Evolutionary conservation across 2,888 invertebrate species (phyloP).

Genomic region (Drosophila putrida): DNA sequence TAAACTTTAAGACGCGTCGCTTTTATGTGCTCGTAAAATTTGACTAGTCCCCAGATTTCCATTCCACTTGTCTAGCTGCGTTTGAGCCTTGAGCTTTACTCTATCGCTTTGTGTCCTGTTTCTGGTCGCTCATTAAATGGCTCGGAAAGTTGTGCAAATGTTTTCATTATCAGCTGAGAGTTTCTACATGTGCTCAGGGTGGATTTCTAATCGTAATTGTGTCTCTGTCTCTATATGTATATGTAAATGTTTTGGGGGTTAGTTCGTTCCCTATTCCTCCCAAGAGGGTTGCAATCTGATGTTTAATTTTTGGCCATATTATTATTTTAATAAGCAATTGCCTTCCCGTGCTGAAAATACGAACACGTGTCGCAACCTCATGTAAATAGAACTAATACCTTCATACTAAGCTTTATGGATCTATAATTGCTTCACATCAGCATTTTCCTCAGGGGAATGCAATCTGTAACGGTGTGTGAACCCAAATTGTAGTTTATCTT

Average conservation of each 20-base stretch:
- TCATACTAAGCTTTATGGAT: slow-evolving; percentile 25
- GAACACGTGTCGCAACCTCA: slow-evolving; percentile 65
- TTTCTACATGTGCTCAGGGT: slow-evolving; percentile 58
- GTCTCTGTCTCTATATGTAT: slow-evolving; percentile 5
- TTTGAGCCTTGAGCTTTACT: slow-evolving; percentile 8
- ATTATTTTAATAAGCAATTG: slow-evolving; percentile 75
- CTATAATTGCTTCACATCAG: slow-evolving; percentile 49
- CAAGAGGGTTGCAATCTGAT: slow-evolving; percentile 54
- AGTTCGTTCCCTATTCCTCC: slow-evolving; percentile 25
- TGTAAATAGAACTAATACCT: slow-evolving; percentile 28
- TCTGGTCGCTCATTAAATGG: slow-evolving; percentile 41
- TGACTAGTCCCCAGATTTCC: slow-evolving; percentile 57
- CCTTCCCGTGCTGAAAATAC: slow-evolving; percentile 59
- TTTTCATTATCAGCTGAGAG: slow-evolving; percentile 65
- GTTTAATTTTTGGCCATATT: slow-evolving; percentile 67
- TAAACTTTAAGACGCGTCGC: slow-evolving; percentile 56
- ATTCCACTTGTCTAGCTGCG: slow-evolving; percentile 24
- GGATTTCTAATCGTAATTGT: slow-evolving; percentile 39
- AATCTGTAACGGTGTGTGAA: slow-evolving; percentile 21
- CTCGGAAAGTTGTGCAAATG: slow-evolving; percentile 46
- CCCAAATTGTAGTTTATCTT: slow-evolving; percentile 34
- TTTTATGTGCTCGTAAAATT: slow-evolving; percentile 58
- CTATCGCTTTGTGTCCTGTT: slow-evolving; percentile 30
- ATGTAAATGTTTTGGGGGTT: slow-evolving; percentile 41
- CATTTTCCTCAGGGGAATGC: slow-evolving; percentile 1